Evolutionary conservation across 2,888 invertebrate species (phyloP).

Genomic region (Agrochola macilenta): DNA sequence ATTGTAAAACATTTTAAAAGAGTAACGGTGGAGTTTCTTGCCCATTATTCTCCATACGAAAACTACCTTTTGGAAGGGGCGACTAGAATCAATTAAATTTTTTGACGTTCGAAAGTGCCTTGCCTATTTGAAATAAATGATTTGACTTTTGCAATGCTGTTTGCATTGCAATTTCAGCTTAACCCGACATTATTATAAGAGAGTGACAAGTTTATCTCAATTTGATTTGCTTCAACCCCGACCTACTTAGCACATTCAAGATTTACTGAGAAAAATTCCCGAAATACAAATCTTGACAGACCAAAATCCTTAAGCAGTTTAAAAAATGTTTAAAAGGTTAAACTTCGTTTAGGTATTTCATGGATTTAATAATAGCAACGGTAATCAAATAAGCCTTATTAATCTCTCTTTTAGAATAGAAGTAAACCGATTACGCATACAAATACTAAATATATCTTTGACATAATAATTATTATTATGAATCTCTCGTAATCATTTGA

Average conservation of each 20-base stretch:
- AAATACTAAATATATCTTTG: not conserved
- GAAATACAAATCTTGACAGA: conserved; percentile 29
- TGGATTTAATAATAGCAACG: conserved; percentile 5
- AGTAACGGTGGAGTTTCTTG: no score
- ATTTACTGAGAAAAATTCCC: conserved; percentile 9
- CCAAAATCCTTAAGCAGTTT: conserved; percentile 28
- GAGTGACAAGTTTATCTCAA: conserved; percentile 11
- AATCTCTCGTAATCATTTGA: no score
- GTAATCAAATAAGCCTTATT: conserved; percentile 2
- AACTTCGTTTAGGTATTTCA: conserved; percentile 34
- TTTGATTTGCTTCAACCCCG: not conserved
- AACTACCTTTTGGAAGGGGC: no score
- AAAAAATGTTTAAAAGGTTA: conserved; percentile 34
- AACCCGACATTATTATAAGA: not conserved
- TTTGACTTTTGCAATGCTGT: no score
- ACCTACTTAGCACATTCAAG: conserved; percentile 8
- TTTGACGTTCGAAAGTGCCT: no score
- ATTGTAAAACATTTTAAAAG: no score
- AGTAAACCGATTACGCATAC: not conserved
- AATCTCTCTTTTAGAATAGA: not conserved
- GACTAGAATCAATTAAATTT: no score
- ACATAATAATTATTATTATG: no score
- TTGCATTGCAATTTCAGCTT: no score
- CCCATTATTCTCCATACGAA: no score
- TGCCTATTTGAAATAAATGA: no score